These are phyloP conservation scores for Antechinus flavipes DNA, from an alignment of 2,113 vertebrate species.

Conservation along the genomic window DNA sequence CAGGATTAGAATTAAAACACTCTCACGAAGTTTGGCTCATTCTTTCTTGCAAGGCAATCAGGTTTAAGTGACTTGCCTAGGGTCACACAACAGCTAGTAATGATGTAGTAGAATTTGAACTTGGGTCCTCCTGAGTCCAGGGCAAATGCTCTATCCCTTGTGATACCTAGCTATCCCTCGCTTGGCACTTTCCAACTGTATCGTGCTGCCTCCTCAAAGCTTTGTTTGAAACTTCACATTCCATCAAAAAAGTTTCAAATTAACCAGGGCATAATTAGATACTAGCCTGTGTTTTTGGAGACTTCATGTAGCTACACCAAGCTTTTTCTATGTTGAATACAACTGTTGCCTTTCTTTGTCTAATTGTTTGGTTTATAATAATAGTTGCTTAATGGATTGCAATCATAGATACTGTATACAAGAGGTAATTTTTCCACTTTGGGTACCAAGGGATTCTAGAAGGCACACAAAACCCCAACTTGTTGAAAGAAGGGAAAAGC, in stretches of 20 bases:
- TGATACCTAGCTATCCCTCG: no score
- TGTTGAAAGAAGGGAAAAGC: conserved; percentile 73
- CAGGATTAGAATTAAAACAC: background rate
- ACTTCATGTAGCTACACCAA: background rate
- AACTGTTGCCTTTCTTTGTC: conserved; percentile 9
- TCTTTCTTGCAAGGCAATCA: no score
- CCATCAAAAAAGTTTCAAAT: conserved; percentile 25
- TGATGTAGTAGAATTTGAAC: no score
- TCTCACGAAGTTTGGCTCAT: background rate
- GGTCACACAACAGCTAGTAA: no score
- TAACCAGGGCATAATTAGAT: background rate
- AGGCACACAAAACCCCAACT: background rate
- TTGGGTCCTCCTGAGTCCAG: no score
- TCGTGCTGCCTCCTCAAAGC: background rate
- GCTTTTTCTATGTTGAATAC: conserved; percentile 30
- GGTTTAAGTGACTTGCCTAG: no score
- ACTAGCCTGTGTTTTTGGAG: conserved; percentile 29
- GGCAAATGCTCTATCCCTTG: no score
- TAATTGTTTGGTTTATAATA: conserved; percentile 31
- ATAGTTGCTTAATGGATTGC: conserved; percentile 22
- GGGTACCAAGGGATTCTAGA: conserved; percentile 53
- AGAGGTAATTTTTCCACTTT: conserved; percentile 53
- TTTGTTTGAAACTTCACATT: background rate
- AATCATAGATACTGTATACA: background rate
- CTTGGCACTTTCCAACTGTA: background rate